These are phyloP conservation scores for Eudemis profundana DNA, from an alignment of 2,888 invertebrate species.

Conservation along the genomic window DNA sequence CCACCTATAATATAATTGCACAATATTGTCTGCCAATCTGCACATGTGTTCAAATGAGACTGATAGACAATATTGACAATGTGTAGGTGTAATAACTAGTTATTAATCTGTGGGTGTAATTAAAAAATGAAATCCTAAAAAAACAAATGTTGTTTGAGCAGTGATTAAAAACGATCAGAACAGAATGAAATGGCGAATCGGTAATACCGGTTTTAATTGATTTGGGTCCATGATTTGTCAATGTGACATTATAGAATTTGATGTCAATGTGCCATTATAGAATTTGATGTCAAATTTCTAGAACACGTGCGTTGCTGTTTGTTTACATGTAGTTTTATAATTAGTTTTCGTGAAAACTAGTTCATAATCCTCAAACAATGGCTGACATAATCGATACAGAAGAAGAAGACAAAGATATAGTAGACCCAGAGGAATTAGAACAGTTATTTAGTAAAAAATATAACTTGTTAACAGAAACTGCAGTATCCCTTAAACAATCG, in stretches of 20 bases:
- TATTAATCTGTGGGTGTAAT: too few species aligned
- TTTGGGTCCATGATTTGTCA: slow-evolving; percentile 19
- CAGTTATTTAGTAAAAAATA: slow-evolving; percentile 68
- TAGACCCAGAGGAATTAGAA: slow-evolving; percentile 61
- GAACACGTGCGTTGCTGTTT: slow-evolving; percentile 30
- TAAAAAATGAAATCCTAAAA: neutral
- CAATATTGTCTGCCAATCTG: too few species aligned
- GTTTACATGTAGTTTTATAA: slow-evolving; percentile 35
- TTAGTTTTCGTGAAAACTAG: slow-evolving; percentile 11
- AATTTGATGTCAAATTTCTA: neutral
- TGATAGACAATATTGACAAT: too few species aligned
- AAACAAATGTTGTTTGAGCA: slow-evolving; percentile 18
- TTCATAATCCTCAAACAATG: slow-evolving; percentile 55
- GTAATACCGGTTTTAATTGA: slow-evolving; percentile 13
- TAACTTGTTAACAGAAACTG: slow-evolving; percentile 76
- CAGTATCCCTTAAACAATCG: slow-evolving; percentile 80
- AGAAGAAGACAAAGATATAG: slow-evolving; percentile 71
- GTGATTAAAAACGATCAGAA: slow-evolving; percentile 6
- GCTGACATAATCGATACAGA: slow-evolving; percentile 73
- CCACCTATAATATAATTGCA: too few species aligned
- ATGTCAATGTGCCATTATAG: neutral
- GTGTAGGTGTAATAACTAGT: too few species aligned
- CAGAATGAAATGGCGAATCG: neutral
- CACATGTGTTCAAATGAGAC: too few species aligned
- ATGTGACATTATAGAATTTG: slow-evolving; percentile 8